phyloP scores from a whole-genome alignment of 2,888 invertebrate genomes.

The Platerodrilus igneus region DNA sequence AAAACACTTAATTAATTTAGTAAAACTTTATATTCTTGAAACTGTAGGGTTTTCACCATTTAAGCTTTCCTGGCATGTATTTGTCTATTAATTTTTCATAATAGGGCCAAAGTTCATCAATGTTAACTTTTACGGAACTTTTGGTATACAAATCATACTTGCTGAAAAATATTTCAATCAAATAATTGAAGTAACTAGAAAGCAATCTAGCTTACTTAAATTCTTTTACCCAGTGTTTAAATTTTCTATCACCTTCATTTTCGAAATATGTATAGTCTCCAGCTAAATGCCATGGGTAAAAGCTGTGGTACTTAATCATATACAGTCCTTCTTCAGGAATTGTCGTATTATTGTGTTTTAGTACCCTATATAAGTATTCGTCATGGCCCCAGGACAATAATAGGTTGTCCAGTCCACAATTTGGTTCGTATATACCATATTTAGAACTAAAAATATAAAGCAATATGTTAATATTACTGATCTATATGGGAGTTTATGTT shows the following conservation, averaged over 20 bases:
- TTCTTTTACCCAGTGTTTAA: constrained; percentile 73
- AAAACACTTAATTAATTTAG: too few relatives aligned
- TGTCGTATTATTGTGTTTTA: constrained; percentile 75
- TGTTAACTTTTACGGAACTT: too few relatives aligned
- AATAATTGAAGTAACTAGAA: too few relatives aligned
- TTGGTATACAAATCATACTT: too few relatives aligned
- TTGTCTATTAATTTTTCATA: too few relatives aligned
- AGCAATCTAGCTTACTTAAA: constrained; percentile 96
- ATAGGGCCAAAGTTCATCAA: too few relatives aligned
- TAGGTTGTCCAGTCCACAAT: constrained; percentile 84
- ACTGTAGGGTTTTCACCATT: too few relatives aligned
- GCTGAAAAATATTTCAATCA: too few relatives aligned
- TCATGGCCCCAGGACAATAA: constrained; percentile 97
- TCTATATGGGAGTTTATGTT: too few relatives aligned
- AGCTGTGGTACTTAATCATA: constrained; percentile 94
- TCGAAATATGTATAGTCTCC: constrained; percentile 82
- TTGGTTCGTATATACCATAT: constrained; percentile 80
- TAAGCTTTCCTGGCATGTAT: too few relatives aligned
- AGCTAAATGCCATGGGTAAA: constrained; percentile 95
- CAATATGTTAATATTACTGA: too few relatives aligned
- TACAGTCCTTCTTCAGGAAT: constrained; percentile 80
- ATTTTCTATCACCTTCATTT: constrained; percentile 68
- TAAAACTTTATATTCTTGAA: too few relatives aligned
- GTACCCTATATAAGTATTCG: constrained; percentile 82
- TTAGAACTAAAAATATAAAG: constrained; percentile 71